Conservation (phyloP, 1,140 invertebrate species). For the Zaprionus vittiger region DNA sequence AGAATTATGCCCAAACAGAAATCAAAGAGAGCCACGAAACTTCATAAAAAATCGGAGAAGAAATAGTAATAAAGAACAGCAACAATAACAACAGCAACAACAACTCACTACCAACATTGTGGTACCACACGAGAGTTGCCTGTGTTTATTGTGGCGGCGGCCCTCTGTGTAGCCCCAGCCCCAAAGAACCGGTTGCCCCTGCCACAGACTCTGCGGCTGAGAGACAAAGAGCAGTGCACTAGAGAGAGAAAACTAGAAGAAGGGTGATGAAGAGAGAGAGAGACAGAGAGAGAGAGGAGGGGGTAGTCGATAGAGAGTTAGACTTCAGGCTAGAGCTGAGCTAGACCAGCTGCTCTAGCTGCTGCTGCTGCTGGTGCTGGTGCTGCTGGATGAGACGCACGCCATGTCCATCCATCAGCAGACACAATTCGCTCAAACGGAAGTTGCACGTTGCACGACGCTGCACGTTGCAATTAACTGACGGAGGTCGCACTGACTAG, state of each 20-base stretch:
- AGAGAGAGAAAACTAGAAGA: conserved; percentile 12
- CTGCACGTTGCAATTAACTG: conserved; percentile 33
- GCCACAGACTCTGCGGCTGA: conserved; percentile 31
- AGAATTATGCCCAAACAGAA: conserved; percentile 29
- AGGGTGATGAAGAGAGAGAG: neutral
- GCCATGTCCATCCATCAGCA: conserved; percentile 41
- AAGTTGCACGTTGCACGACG: conserved; percentile 42
- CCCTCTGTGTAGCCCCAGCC: conserved; percentile 47
- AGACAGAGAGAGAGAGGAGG: neutral
- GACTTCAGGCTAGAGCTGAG: neutral
- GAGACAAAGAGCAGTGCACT: conserved; percentile 11
- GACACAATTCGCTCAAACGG: conserved; percentile 45
- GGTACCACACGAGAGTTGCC: conserved; percentile 15
- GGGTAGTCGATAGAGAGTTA: conserved; percentile 2
- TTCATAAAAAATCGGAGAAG: conserved; percentile 3
- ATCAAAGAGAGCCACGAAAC: conserved; percentile 17
- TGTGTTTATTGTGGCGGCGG: conserved; percentile 2
- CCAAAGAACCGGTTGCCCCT: conserved; percentile 47
- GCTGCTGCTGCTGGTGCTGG: conserved; percentile 6
- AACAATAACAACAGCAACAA: neutral
- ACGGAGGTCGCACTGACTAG: conserved; percentile 1
- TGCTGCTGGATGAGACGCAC: conserved; percentile 33
- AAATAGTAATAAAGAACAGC: conserved; percentile 10
- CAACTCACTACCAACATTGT: conserved; percentile 36
- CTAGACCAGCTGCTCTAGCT: conserved; percentile 1